Base-by-base conservation (phyloP, 2,888 invertebrate genomes). In the Noctua fimbriata region DNA sequence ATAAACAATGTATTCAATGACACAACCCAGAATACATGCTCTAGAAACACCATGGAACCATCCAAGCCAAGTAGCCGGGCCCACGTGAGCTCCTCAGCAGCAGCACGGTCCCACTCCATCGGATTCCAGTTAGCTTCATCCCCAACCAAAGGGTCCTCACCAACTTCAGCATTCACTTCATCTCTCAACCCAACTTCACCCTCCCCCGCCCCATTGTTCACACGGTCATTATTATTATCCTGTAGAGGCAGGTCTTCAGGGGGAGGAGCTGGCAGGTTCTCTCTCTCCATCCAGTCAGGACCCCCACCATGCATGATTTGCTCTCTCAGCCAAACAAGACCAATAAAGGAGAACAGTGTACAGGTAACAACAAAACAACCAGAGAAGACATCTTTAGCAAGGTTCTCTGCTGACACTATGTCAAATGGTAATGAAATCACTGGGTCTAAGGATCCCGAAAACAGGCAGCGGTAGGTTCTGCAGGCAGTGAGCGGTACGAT, bases 21-120 rank as follows among this genome's bases (percentile, higher is more conserved):
- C 36, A 99, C 99, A 44, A 99, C 99, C 99, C 99, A 99, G 94
- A 99, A 99, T 0, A 99, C 99, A 97, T 99, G 99, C 94, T 99
- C 99, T 76, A 99, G 95, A 93, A 99, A 99, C 71, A 99, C 98
- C 90, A 99, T 97, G 0, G 99, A 99, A 0, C 99, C 99, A 95
- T 99, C 99, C 18, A 99, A 95, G 0, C 99, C 99, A 1, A 99
- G 97, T 12, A 99, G 97, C 86, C 99, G 97, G 93, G 99, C 99
- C 99, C 99, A 99, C 0, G 99, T 99, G 47, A 99, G 96, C 94
- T 99, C 99, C 92, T 99, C 99, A 21, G 99, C 99, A 0, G 99
- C 99, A 0, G 99, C 99, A 85, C 99, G 97, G 93, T 99, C 99
- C 99, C 99, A 99, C 92, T 99, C 99, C 97, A 99, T 99, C 0